Conservation (phyloP, 2,797 vertebrate species). For the Cercopithecus hamlyni region DNA sequence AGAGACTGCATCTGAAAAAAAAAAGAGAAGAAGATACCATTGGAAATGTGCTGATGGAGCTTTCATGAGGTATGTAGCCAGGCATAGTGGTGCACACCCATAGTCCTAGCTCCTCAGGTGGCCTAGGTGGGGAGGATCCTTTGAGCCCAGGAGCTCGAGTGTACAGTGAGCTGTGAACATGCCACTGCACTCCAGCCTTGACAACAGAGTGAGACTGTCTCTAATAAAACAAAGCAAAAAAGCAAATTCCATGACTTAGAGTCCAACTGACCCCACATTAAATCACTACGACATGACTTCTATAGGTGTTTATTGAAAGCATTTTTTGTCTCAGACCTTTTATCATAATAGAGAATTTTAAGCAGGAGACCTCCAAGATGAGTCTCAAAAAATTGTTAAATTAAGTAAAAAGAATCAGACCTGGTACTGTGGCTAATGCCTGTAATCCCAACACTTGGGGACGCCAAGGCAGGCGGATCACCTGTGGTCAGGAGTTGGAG, state of each 20-base stretch:
- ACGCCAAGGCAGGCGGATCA: background rate
- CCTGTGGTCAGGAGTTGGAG: background rate
- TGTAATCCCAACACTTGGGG: too few relatives aligned
- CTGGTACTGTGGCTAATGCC: too few relatives aligned
- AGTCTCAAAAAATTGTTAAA: slow-evolving; percentile 6
- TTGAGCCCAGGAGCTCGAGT: background rate
- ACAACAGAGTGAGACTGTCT: background rate
- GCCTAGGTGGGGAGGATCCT: background rate
- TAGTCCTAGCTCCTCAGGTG: background rate
- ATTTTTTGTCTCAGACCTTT: background rate
- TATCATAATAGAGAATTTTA: slow-evolving; percentile 23
- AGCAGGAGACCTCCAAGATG: background rate
- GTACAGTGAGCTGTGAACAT: background rate
- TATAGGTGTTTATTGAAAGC: background rate
- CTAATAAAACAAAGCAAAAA: background rate
- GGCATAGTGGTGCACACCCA: background rate
- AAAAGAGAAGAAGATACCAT: background rate
- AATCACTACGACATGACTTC: background rate
- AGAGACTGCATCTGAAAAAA: background rate
- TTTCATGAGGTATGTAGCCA: background rate
- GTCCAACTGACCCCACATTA: background rate
- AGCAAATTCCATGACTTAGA: background rate
- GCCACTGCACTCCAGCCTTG: too few relatives aligned
- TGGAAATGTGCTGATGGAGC: background rate
- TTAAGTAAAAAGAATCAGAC: background rate